Evolutionary conservation across 2,113 vertebrate genomes (phyloP).

Genomic region (Poeciliopsis turrubarensis): DNA sequence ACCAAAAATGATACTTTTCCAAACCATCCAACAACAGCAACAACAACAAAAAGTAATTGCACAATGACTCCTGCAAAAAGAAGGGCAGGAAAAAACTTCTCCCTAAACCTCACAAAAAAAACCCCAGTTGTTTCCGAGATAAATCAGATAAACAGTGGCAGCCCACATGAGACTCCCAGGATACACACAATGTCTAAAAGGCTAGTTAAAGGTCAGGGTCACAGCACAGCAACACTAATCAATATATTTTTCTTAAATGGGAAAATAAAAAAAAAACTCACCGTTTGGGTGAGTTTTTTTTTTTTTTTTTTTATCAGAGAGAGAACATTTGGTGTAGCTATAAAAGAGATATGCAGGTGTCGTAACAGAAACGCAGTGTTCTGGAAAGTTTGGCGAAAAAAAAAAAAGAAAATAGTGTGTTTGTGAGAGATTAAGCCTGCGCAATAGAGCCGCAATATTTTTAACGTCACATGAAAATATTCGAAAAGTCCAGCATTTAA

Average conservation of each 20-base stretch:
- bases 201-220: slow-evolving; percentile 19
- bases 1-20: slow-evolving; percentile 13
- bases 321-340: background rate
- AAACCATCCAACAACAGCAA: background rate
- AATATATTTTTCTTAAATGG: slow-evolving; percentile 37
- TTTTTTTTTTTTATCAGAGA: background rate
- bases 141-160: background rate
- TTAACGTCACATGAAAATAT: too few relatives aligned
- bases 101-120: slow-evolving; percentile 8
- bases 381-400: too few relatives aligned
- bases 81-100: slow-evolving; percentile 3
- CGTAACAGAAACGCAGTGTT: background rate
- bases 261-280: slow-evolving; percentile 15
- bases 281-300: background rate
- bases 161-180: background rate
- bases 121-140: background rate
- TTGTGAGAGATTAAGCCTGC: too few relatives aligned
- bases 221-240: slow-evolving; percentile 25
- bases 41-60: background rate
- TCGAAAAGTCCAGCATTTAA: too few relatives aligned
- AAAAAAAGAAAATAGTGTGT: too few relatives aligned
- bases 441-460: too few relatives aligned
- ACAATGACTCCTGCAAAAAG: slow-evolving; percentile 8
- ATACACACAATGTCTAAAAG: slow-evolving; percentile 4
- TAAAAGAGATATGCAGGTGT: background rate